Percentiles rank a stretch among this genome's conserved stretches.
These are phyloP conservation scores for Anagrus nilaparvatae DNA, from an alignment of 1,140 invertebrate species.

Conservation along the genomic window DNA sequence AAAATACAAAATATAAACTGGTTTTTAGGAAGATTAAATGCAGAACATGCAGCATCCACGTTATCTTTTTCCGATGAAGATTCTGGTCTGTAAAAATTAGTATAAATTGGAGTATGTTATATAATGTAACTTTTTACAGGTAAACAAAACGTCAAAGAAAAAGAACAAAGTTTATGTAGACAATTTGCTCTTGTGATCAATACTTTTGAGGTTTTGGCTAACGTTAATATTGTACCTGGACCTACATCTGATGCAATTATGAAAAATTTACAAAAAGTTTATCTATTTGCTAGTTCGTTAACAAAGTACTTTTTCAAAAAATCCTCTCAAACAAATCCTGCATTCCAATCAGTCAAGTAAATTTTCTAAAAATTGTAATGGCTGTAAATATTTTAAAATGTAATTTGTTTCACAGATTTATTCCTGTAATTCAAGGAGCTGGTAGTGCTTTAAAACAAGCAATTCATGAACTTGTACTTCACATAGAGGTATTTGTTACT, in stretches of 20 bases:
- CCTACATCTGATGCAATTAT: constrained; percentile 35
- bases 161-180: constrained; percentile 39
- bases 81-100: constrained; percentile 20
- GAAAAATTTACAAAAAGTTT: constrained; percentile 41
- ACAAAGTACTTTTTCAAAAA: constrained; percentile 42
- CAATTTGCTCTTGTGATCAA: constrained; percentile 38
- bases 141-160: constrained; percentile 33
- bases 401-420: constrained; percentile 35
- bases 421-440: constrained; percentile 45
- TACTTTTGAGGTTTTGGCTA: constrained; percentile 34
- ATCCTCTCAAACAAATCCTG: constrained; percentile 34
- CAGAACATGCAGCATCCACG: constrained; percentile 31
- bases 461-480: constrained; percentile 45
- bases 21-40: constrained; percentile 37
- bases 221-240: constrained; percentile 30
- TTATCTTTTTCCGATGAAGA: constrained; percentile 27
- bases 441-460: constrained; percentile 45
- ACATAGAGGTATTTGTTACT: constrained; percentile 39
- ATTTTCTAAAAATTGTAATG: constrained; percentile 2
- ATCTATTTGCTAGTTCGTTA: constrained; percentile 35
- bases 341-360: constrained; percentile 41
- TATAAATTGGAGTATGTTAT: too few species aligned
- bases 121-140: too few species aligned
- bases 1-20: constrained; percentile 39
- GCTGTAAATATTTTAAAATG: background rate